Percentiles rank a stretch among this genome's conserved stretches.
These are phyloP conservation scores for Lithophane semibrunnea DNA, from an alignment of 2,888 invertebrate species.

Conservation along the genomic window DNA sequence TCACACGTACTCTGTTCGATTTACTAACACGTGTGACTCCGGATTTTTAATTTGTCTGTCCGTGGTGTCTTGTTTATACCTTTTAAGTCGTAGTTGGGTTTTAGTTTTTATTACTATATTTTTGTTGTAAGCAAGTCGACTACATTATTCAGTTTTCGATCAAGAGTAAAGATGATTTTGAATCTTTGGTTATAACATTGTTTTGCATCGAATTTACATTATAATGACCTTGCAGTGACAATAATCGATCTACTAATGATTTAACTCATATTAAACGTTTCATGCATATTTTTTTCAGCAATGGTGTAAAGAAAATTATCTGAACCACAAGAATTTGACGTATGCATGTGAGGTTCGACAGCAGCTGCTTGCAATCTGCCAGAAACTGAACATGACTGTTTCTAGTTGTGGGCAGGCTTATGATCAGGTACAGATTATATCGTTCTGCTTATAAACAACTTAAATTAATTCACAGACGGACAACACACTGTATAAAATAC, in stretches of 20 bases:
- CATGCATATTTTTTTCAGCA: constrained; percentile 82
- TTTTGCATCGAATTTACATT: not conserved
- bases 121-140: not conserved
- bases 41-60: too few relatives aligned
- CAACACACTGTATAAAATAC: too few relatives aligned
- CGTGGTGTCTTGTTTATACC: too few relatives aligned
- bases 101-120: too few relatives aligned
- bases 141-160: not conserved
- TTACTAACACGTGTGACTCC: too few relatives aligned
- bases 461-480: not conserved
- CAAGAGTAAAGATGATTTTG: not conserved
- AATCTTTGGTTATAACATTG: not conserved
- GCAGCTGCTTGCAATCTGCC: constrained; percentile 94
- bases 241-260: not conserved
- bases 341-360: constrained; percentile 95
- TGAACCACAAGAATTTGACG: constrained; percentile 95
- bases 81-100: too few relatives aligned
- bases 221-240: not conserved
- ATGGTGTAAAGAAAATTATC: constrained; percentile 97
- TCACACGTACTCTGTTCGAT: too few relatives aligned
- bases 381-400: constrained; percentile 90
- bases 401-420: constrained; percentile 92
- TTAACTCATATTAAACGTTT: not conserved
- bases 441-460: too few relatives aligned
- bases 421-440: constrained; percentile 88